These are phyloP conservation scores for Petaurus breviceps DNA, from an alignment of 2,113 vertebrate species.

Conservation along the genomic window DNA sequence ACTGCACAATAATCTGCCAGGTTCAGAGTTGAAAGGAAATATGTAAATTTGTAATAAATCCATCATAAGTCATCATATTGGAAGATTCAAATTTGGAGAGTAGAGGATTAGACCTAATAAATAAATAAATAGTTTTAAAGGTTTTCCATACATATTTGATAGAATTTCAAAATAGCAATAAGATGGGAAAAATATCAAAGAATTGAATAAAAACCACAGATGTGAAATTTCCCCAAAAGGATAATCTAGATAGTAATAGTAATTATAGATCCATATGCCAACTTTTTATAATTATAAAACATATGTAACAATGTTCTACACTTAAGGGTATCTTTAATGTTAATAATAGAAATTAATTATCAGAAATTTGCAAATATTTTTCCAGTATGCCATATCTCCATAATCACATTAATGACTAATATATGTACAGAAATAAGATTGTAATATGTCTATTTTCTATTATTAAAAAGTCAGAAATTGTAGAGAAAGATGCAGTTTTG, in stretches of 20 bases:
- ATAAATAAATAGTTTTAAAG: not conserved
- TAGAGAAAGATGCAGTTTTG: not conserved
- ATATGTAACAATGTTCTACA: not conserved
- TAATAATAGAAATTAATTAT: not conserved
- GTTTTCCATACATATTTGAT: not conserved
- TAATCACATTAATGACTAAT: not conserved
- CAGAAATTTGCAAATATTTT: not conserved
- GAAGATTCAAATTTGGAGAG: not conserved
- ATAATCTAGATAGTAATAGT: not conserved
- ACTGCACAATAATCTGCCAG: not conserved
- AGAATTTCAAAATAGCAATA: not conserved
- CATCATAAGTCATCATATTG: not conserved
- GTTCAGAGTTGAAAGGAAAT: slow-evolving; percentile 4
- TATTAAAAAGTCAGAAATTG: not conserved
- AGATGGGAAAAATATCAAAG: not conserved
- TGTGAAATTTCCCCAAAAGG: not conserved
- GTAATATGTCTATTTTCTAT: not conserved
- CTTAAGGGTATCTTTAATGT: not conserved
- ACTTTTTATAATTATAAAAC: not conserved
- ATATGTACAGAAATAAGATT: not conserved
- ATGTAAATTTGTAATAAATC: not conserved
- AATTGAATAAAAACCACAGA: not conserved
- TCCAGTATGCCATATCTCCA: not conserved
- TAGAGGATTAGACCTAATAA: not conserved
- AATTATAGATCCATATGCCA: not conserved